Base-by-base conservation (phyloP, 2,888 invertebrate genomes). In the Pyrocoelia pectoralis region DNA sequence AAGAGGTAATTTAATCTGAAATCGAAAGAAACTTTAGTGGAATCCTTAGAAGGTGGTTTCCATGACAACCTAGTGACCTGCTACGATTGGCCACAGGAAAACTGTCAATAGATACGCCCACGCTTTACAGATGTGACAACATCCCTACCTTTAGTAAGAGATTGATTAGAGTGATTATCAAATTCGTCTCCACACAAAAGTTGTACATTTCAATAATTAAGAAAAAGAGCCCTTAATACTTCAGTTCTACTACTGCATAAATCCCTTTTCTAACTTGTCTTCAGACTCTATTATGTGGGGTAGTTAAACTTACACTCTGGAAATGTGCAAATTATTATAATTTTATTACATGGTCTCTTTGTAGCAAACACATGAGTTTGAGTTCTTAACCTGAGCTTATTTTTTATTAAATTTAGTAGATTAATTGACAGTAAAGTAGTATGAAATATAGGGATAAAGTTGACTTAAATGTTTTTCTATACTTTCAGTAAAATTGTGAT, bases 21-120 rank as follows among this genome's bases (percentile, higher is more conserved):
- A 60, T 65, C 65, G 58, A 66, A 59, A 67, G 61, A 56, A 68
- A 70, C 69, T 71, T 70, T 66, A 66, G 65, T 68, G 62, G 67
- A 70, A 68, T 70, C 67, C 72, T 72, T 71, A 71, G 71, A 70
- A 72, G 69, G 72, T 68, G 69, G 73, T 74, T 72, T 66, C 74
- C 70, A 74, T 74, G 74, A 70, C 71, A 67, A 73, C 71, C 48
- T 65, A 67, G 70, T 73, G 72, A 74, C 73, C 74, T 68, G 72
- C 69, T 67, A 66, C 54, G 72, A 74, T 74, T 74, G 74, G 74
- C 71, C 74, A 74, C 66, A 69, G 70, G 72, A 72, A 74, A 73
- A 72, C 72, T 73, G 73, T 73, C 73, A 72, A 73, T 72, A 74
- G 71, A 69, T 65, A 68, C 68, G 72, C 74, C 73, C 72, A 72